A percentile compares a stretch with the other conserved stretches of the same genome.
Conservation (phyloP, 2,113 vertebrate species). For the Vicugna pacos region DNA sequence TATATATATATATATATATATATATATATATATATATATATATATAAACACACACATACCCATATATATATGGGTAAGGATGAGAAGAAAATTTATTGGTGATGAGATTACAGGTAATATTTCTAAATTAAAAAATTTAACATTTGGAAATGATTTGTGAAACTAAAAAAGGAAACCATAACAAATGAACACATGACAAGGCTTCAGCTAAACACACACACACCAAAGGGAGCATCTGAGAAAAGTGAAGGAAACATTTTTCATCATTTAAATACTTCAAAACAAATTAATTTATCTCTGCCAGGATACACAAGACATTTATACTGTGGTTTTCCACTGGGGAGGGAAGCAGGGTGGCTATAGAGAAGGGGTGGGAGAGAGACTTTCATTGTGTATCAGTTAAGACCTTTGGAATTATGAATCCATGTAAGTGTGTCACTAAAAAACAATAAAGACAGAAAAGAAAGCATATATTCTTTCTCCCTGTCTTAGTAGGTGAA, state of each 20-base stretch:
- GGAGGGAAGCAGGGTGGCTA: not conserved
- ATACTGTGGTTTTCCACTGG: not conserved
- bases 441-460: not conserved
- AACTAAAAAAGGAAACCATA: not conserved
- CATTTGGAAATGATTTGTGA: not conserved
- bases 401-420: not conserved
- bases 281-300: not conserved
- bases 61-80: not conserved
- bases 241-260: not conserved
- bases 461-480: not conserved
- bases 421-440: not conserved
- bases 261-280: not conserved
- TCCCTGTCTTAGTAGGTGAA: not conserved
- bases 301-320: not conserved
- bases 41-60: not conserved
- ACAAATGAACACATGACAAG: not conserved
- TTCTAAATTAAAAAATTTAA: conserved; percentile 6
- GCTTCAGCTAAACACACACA: not conserved
- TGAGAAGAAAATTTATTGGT: not conserved
- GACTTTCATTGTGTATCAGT: not conserved
- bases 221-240: not conserved
- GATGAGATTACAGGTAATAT: not conserved
- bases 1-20: not conserved
- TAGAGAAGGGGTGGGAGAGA: not conserved
- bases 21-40: not conserved